Conservation (phyloP, 2,797 vertebrate species). For the Typhlichthys subterraneus region DNA sequence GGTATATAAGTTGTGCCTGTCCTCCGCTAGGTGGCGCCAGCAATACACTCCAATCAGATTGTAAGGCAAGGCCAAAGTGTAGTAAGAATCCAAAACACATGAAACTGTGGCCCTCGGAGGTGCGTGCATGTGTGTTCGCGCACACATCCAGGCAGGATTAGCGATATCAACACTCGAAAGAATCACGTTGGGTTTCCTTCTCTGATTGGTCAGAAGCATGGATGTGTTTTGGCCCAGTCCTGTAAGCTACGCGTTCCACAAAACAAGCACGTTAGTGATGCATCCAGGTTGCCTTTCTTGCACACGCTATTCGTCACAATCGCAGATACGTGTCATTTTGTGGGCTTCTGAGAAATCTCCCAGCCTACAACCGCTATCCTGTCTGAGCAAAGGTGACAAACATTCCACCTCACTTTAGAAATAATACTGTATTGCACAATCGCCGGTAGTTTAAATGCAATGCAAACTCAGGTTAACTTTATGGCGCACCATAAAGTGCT, state of each 20-base stretch:
- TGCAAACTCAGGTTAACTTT: conserved; percentile 41
- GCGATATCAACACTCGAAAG: background rate
- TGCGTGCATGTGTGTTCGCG: background rate
- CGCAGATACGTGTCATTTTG: background rate
- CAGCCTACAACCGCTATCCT: conserved; percentile 2
- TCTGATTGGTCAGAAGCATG: background rate
- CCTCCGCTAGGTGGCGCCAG: conserved; percentile 66
- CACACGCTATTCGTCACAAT: background rate
- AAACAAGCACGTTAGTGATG: background rate
- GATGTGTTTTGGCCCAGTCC: background rate
- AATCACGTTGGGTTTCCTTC: background rate
- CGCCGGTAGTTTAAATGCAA: background rate
- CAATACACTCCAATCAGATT: conserved; percentile 13
- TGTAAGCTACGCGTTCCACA: background rate
- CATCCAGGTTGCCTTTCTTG: background rate
- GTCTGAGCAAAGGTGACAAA: background rate
- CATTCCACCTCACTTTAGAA: conserved; percentile 17
- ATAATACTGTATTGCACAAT: conserved; percentile 21
- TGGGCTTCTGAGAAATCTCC: background rate
- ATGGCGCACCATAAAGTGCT: conserved; percentile 45
- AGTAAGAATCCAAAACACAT: background rate
- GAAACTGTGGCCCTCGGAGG: background rate
- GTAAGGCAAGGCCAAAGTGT: background rate
- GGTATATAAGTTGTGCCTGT: background rate
- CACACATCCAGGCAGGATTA: background rate